These are phyloP conservation scores for Deilephila elpenor DNA, from an alignment of 2,888 invertebrate species.

Conservation along the genomic window DNA sequence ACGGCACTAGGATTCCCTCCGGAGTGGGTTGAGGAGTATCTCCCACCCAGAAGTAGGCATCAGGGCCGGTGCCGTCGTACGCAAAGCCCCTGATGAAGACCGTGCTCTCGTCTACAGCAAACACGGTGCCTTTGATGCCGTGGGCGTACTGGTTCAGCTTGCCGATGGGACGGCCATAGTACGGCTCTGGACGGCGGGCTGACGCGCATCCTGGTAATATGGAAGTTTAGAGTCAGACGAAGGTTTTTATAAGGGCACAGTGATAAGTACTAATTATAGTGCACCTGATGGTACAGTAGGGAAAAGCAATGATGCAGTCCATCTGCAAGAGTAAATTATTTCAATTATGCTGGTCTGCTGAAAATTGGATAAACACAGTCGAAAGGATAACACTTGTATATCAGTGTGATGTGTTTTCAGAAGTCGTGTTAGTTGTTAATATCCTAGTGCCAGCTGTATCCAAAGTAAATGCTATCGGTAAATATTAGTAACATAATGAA, in stretches of 20 bases:
- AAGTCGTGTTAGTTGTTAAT: no score
- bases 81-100: constrained; percentile 93
- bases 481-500: no score
- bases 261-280: no score
- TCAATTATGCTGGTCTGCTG: no score
- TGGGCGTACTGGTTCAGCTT: constrained; percentile 90
- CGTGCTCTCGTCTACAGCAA: constrained; percentile 95
- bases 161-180: constrained; percentile 92
- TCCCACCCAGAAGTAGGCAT: constrained; percentile 96
- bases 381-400: no score
- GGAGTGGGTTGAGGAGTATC: constrained; percentile 91
- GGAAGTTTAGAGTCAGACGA: neutral
- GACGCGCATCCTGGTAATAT: constrained; percentile 52
- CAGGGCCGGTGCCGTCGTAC: constrained; percentile 95
- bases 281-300: no score
- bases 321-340: no score
- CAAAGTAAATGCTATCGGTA: no score
- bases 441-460: no score
- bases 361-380: no score
- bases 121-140: constrained; percentile 92
- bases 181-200: constrained; percentile 81
- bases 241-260: neutral
- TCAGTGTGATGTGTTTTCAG: no score
- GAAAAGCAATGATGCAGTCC: no score
- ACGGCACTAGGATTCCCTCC: constrained; percentile 93